Evolutionary conservation across 2,113 vertebrate genomes (phyloP), one percentile per base, ranked within the genome.

Genomic region (Glareola pratincola): DNA sequence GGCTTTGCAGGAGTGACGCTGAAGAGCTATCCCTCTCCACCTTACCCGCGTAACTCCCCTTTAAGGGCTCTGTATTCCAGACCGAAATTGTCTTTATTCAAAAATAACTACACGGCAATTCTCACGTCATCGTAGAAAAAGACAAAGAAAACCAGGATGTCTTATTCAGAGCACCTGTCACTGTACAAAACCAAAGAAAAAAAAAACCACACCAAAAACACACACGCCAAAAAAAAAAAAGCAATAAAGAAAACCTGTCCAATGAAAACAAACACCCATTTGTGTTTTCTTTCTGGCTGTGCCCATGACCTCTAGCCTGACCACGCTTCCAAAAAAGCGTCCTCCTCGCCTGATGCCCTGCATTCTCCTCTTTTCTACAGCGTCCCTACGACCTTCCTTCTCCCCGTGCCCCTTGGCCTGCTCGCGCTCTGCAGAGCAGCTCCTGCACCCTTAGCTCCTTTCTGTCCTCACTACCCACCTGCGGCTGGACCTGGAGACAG

Each of bases 401-500:
- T 50, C 20, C 67, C 62, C 7, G 5, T 17, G n/a, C 8, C n/a
- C 8, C 8, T 64, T 11, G 12, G 12, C 32, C 66, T 50, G 19
- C 27, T 48, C 24, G 24, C 27, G 6, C 5, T 54, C 34, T 13
- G 29, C 0, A 19, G 32, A 63, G 51, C 37, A 53, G 34, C 3
- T 36, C 32, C 30, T 34, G 27, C 56, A 8, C 66, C 4, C 8
- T 14, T 20, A 53, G 11, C 39, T 82, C 74, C 75, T 32, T 1
- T 30, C 30, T 15, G 1, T 7, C 71, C 54, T 10, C 43, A 51
- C 26, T 6, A 6, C 14, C 14, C 41, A 20, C 12, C 57, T 13
- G 2, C 2, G 0, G 6, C 0, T 34, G 63, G 41, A 43, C 48
- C 77, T 2, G 3, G 14, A 62, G 34, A 24, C 13, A 27, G 26